These are phyloP conservation scores for Excalfactoria chinensis DNA, from an alignment of 2,113 vertebrate genomes.

Conservation along the genomic window DNA sequence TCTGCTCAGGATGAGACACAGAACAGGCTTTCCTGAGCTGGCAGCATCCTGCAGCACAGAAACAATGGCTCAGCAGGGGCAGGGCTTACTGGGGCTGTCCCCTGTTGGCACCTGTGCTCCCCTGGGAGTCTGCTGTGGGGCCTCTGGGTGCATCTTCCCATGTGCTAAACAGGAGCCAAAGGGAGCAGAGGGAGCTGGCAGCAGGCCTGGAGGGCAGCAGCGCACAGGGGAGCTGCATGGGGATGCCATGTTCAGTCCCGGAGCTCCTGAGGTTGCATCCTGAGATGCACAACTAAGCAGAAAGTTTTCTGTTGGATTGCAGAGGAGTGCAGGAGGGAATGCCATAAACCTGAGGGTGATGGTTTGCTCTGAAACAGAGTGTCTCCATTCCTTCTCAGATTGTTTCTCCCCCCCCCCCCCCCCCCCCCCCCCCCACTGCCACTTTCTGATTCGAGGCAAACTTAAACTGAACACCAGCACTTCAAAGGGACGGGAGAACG, in stretches of 20 bases:
- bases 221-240: neutral
- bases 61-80: neutral
- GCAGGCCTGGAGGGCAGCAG: neutral
- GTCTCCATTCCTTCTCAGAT: neutral
- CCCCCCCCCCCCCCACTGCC: neutral
- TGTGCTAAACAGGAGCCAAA: neutral
- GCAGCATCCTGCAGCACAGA: neutral
- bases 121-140: neutral
- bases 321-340: neutral
- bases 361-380: neutral
- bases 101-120: neutral
- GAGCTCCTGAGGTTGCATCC: neutral
- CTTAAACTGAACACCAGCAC: neutral
- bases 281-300: neutral
- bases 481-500: neutral
- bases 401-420: constrained; percentile 6
- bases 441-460: neutral
- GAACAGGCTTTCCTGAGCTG: neutral
- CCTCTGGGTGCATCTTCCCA: neutral
- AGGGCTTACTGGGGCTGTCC: neutral
- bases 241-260: neutral
- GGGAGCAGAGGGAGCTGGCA: neutral
- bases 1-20: neutral
- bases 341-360: neutral
- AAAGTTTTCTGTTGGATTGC: neutral